Percentiles rank a stretch among this genome's conserved stretches.
These are phyloP conservation scores for Clepsis dumicolana DNA, from an alignment of 2,888 invertebrate genomes.

Conservation along the genomic window DNA sequence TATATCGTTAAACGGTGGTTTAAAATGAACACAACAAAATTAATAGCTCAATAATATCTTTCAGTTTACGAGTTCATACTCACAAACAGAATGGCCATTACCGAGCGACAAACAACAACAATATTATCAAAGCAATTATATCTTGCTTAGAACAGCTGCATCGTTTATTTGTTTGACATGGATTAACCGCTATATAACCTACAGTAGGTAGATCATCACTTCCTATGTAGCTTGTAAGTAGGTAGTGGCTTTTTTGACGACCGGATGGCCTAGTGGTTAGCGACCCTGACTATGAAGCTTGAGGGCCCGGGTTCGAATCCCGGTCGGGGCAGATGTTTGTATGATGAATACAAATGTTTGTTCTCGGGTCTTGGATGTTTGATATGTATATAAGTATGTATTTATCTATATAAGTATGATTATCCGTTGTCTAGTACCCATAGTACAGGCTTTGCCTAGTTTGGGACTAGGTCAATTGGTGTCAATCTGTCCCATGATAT, in stretches of 20 bases:
- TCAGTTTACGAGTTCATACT: not conserved
- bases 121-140: conserved; percentile 36
- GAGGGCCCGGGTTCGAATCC: no score
- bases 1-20: not conserved
- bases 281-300: no score
- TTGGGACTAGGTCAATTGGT: no score
- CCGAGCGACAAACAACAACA: conserved; percentile 27
- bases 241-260: not conserved
- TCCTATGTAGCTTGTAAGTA: conserved; percentile 14
- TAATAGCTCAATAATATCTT: conserved; percentile 9
- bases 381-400: no score
- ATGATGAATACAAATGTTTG: no score
- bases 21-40: not conserved
- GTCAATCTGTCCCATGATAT: no score
- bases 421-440: no score
- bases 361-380: no score
- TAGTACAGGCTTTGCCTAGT: no score
- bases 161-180: conserved; percentile 28
- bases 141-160: conserved; percentile 22
- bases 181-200: conserved; percentile 18
- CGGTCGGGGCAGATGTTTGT: no score
- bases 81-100: conserved; percentile 11
- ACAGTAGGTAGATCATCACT: conserved; percentile 24
- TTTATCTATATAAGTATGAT: no score
- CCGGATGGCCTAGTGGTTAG: no score